Conservation (phyloP, 2,888 invertebrate species). For the Cybosia mesomella region DNA sequence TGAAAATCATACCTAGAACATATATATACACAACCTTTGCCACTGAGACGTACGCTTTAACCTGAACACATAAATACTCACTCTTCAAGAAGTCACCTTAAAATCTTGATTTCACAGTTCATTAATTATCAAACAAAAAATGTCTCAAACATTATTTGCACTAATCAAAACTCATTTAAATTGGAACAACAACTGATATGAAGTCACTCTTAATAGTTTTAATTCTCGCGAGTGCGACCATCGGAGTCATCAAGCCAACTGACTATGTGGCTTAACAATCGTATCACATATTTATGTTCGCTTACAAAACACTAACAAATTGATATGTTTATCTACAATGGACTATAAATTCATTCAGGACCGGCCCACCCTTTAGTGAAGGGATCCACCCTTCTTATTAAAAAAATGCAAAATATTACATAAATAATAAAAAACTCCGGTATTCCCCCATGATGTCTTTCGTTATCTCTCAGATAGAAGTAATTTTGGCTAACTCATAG, state of each 20-base stretch:
- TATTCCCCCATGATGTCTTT: conserved; percentile 62
- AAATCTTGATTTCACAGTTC: conserved; percentile 31
- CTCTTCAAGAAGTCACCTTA: conserved; percentile 21
- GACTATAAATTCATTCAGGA: conserved; percentile 83
- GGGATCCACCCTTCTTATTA: conserved; percentile 84
- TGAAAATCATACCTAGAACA: not conserved
- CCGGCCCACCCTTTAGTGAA: conserved; percentile 83
- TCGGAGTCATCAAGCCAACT: conserved; percentile 75
- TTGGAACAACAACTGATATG: conserved; percentile 46
- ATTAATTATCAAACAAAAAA: conserved; percentile 23
- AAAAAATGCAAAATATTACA: conserved; percentile 85
- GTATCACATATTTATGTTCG: conserved; percentile 77
- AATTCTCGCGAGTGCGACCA: conserved; percentile 67
- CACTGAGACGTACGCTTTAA: not conserved
- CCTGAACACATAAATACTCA: not conserved
- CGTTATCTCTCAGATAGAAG: conserved; percentile 64
- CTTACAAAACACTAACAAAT: conserved; percentile 86
- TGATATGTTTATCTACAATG: conserved; percentile 87
- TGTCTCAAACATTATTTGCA: conserved; percentile 35
- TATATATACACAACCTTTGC: not conserved
- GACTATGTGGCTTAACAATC: conserved; percentile 73
- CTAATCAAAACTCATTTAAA: conserved; percentile 49
- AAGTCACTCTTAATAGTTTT: conserved; percentile 70
- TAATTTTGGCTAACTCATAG: conserved; percentile 80
- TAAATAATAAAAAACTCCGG: conserved; percentile 78